Evolutionary conservation across 2,888 invertebrate genomes (phyloP).

Genomic region (Lasioglossum zephyrum): DNA sequence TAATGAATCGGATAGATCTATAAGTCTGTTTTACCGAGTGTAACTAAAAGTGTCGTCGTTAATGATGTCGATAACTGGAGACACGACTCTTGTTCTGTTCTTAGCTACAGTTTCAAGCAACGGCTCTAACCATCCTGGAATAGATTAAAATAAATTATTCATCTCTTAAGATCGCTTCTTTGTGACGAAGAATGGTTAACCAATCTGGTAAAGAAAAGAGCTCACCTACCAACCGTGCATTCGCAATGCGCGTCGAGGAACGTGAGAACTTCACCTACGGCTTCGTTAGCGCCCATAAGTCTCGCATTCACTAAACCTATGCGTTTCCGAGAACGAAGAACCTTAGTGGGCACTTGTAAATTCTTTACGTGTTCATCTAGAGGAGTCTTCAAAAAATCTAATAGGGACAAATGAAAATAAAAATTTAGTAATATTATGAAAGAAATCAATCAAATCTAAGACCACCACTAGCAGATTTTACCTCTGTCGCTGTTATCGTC

Average conservation of each 20-base stretch:
- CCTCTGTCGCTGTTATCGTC: conserved; percentile 96
- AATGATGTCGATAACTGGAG: conserved; percentile 96
- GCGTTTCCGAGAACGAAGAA: conserved; percentile 88
- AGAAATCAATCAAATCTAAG: neutral
- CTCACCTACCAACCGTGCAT: conserved; percentile 90
- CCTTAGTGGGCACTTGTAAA: conserved; percentile 87
- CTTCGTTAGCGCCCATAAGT: conserved; percentile 90
- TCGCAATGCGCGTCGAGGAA: conserved; percentile 98
- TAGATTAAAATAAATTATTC: neutral
- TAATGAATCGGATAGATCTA: neutral
- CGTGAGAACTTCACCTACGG: conserved; percentile 91
- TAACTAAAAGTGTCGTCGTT: conserved; percentile 98
- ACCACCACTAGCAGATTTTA: conserved; percentile 76
- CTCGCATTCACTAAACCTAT: conserved; percentile 94
- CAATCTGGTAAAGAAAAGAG: conserved; percentile 51
- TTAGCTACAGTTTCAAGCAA: conserved; percentile 88
- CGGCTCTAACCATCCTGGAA: conserved; percentile 91
- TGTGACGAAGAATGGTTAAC: neutral
- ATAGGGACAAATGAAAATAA: conserved; percentile 55
- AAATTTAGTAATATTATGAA: neutral
- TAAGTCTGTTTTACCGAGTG: conserved; percentile 81
- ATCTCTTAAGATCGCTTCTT: neutral
- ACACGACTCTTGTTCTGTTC: conserved; percentile 89
- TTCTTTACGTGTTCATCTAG: conserved; percentile 89
- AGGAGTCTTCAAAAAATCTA: conserved; percentile 87